A percentile compares a stretch with the other conserved stretches of the same genome.
Evolutionary conservation across 2,888 invertebrate genomes (phyloP).

Genomic region (Drosophila atroscutellata): DNA sequence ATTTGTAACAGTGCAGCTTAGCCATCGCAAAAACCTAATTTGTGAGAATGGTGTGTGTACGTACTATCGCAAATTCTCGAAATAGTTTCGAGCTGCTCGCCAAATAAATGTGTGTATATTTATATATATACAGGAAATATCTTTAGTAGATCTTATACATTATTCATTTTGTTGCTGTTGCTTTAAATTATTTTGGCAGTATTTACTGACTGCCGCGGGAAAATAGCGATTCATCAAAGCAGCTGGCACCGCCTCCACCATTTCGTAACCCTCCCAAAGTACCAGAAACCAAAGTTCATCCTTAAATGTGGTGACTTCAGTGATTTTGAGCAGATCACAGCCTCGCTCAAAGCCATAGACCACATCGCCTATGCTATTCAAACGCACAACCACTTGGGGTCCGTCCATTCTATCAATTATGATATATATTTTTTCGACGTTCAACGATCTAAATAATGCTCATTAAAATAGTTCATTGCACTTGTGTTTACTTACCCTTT

Average conservation of each 20-base stretch:
- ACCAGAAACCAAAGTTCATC: constrained; percentile 3
- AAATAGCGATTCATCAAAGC: neutral
- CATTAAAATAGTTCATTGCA: neutral
- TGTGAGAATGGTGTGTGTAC: neutral
- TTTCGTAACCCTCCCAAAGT: constrained; percentile 14
- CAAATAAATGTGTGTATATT: neutral
- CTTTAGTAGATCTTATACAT: neutral
- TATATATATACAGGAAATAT: neutral
- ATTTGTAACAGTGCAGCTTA: neutral
- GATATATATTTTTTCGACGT: neutral
- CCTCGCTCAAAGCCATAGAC: constrained; percentile 16
- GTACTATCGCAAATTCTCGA: neutral
- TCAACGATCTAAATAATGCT: neutral
- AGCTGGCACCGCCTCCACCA: constrained; percentile 16
- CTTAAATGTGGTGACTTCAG: neutral
- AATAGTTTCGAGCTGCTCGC: neutral
- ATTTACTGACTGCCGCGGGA: neutral
- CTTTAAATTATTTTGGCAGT: neutral
- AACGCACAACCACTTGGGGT: constrained; percentile 7
- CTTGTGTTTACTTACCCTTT: neutral
- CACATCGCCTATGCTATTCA: constrained; percentile 3
- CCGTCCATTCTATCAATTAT: constrained; percentile 7
- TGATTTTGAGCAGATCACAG: constrained; percentile 5
- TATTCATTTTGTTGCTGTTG: neutral
- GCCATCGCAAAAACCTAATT: neutral